phyloP scores from a whole-genome alignment of 1,140 invertebrate genomes.

The Cherax quadricarinatus region DNA sequence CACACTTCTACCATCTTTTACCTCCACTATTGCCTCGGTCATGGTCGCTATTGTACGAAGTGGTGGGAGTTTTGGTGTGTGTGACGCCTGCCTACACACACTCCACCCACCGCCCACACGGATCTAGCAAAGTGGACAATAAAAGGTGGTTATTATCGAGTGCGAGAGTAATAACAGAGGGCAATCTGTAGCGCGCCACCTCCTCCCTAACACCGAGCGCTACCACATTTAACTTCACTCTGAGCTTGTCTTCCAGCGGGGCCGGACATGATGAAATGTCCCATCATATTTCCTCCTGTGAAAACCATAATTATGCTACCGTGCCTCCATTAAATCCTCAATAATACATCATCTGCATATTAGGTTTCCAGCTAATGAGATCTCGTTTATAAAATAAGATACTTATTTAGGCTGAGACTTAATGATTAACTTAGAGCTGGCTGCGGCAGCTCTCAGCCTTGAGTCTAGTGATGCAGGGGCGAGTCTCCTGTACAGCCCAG shows the following conservation, averaged over 20 bases:
- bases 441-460: conserved; percentile 1
- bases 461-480: neutral
- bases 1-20: conserved; percentile 17
- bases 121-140: neutral
- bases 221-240: conserved; percentile 65
- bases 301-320: conserved; percentile 40
- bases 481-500: conserved; percentile 17
- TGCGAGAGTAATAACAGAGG: conserved; percentile 52
- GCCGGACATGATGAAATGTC: conserved; percentile 52
- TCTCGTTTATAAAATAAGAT: conserved; percentile 43
- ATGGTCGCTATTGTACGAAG: conserved; percentile 16
- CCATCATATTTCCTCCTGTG: conserved; percentile 40
- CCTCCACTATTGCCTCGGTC: conserved; percentile 10
- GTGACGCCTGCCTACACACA: neutral
- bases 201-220: conserved; percentile 66
- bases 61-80: neutral
- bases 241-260: conserved; percentile 47
- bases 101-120: neutral
- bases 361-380: conserved; percentile 44
- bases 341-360: conserved; percentile 55
- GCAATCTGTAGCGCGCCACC: conserved; percentile 66
- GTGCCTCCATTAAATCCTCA: conserved; percentile 42
- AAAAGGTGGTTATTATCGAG: conserved; percentile 58
- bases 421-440: conserved; percentile 14
- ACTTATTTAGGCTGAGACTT: conserved; percentile 50